phyloP scores from a whole-genome alignment of 2,797 vertebrate genomes.

The Tinamus major region DNA sequence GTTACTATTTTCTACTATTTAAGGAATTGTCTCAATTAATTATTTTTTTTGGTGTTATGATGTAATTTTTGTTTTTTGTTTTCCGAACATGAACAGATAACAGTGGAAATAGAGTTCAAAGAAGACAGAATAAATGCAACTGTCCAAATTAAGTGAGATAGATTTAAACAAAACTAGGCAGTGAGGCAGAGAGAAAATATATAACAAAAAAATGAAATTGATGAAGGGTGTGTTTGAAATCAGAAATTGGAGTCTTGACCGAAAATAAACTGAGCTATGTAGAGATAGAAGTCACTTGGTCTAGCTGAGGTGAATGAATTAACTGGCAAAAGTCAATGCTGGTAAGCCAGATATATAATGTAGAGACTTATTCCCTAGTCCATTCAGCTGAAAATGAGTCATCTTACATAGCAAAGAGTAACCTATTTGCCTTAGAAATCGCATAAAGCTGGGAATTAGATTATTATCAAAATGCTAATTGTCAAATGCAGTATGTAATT shows the following conservation, averaged over 20 bases:
- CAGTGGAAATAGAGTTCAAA: neutral
- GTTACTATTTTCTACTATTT: neutral
- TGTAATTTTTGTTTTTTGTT: neutral
- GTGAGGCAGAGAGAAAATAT: neutral
- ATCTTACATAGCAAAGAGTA: slow-evolving; percentile 59
- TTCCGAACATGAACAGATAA: neutral
- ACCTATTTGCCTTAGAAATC: slow-evolving; percentile 65
- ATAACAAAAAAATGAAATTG: fast-evolving
- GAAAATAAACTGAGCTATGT: neutral
- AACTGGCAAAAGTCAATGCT: slow-evolving; percentile 33
- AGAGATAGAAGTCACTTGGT: neutral
- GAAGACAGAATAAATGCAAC: too few species aligned
- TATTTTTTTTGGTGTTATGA: neutral
- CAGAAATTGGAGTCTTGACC: neutral
- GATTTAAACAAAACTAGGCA: neutral
- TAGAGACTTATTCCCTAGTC: slow-evolving; percentile 24
- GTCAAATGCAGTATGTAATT: slow-evolving; percentile 57
- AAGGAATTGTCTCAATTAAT: neutral
- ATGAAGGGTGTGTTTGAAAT: neutral
- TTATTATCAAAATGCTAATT: slow-evolving; percentile 77
- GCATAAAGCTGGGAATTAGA: slow-evolving; percentile 52
- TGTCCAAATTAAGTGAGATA: neutral
- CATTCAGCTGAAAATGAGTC: slow-evolving; percentile 62
- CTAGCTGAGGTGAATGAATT: slow-evolving; percentile 36
- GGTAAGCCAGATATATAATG: slow-evolving; percentile 52